Evolutionary conservation across 1,140 invertebrate genomes (phyloP).

Genomic region (Catajapyx aquilonaris): DNA sequence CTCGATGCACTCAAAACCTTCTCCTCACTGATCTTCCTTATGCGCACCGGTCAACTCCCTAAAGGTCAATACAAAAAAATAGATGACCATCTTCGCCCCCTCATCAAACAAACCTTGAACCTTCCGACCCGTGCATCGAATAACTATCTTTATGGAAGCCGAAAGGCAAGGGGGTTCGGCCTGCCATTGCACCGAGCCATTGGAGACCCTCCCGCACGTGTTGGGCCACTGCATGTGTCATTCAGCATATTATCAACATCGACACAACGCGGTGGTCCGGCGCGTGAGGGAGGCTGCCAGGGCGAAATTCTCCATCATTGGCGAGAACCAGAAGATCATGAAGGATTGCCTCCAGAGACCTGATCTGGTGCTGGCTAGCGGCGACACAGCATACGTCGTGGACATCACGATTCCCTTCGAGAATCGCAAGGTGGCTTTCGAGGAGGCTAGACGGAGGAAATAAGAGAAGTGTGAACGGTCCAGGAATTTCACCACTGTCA

Average conservation of each 20-base stretch:
- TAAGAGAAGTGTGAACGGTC: too few species aligned
- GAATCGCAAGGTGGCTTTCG: background rate
- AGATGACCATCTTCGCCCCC: too few species aligned
- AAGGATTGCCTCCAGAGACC: background rate
- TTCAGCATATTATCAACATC: background rate
- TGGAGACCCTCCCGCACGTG: slow-evolving; percentile 8
- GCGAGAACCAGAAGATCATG: background rate
- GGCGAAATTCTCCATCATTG: background rate
- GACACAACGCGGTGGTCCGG: slow-evolving; percentile 1
- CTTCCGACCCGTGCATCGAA: too few species aligned
- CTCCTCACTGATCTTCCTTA: too few species aligned
- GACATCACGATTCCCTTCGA: slow-evolving; percentile 1
- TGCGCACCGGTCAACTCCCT: too few species aligned
- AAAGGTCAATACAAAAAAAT: too few species aligned
- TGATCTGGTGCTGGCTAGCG: background rate
- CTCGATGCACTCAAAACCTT: too few species aligned
- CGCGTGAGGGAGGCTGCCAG: background rate
- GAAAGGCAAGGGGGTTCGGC: too few species aligned
- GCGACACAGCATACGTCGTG: background rate
- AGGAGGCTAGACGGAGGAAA: background rate
- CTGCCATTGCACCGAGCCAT: slow-evolving; percentile 1
- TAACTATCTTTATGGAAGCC: too few species aligned
- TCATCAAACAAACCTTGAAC: too few species aligned
- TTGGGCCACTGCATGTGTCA: slow-evolving; percentile 4
- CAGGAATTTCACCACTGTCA: too few species aligned